A percentile compares a stretch with the other conserved stretches of the same genome.
phyloP scores from a whole-genome alignment of 2,113 vertebrate genomes.

The Panthera uncia region DNA sequence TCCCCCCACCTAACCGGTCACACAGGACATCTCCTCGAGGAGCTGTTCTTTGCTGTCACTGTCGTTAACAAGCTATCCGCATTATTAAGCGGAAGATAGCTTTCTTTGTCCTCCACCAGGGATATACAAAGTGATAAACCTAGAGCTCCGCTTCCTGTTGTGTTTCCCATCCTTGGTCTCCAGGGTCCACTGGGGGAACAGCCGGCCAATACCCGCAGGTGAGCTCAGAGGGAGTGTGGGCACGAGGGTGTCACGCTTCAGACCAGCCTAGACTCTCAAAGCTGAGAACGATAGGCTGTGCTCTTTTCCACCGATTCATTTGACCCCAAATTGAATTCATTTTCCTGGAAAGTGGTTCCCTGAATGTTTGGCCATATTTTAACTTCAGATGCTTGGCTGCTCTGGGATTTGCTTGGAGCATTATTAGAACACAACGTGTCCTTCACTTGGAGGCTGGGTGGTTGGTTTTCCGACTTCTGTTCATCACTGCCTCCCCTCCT shows the following conservation, averaged over 20 bases:
- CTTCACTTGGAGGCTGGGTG: not conserved
- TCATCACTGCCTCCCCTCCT: not conserved
- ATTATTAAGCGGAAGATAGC: not conserved
- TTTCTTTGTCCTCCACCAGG: not conserved
- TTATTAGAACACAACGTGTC: not conserved
- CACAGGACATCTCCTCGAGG: not conserved
- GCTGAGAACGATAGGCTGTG: not conserved
- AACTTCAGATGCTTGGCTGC: not conserved
- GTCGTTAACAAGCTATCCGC: not conserved
- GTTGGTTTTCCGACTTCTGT: too few species aligned
- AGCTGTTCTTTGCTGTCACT: not conserved
- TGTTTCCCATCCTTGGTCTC: not conserved
- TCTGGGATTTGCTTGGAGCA: not conserved
- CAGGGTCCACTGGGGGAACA: not conserved
- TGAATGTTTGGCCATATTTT: not conserved
- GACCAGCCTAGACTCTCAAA: too few species aligned
- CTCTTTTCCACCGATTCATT: not conserved
- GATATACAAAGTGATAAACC: not conserved
- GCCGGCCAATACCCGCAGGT: fast-evolving
- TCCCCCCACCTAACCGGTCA: fast-evolving
- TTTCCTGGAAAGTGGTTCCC: not conserved
- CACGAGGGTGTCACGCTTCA: fast-evolving
- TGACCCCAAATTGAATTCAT: not conserved
- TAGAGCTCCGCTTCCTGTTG: not conserved
- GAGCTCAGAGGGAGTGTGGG: fast-evolving